Evolutionary conservation across 2,113 vertebrate species (phyloP).

Genomic region (Seriola aureovittata): DNA sequence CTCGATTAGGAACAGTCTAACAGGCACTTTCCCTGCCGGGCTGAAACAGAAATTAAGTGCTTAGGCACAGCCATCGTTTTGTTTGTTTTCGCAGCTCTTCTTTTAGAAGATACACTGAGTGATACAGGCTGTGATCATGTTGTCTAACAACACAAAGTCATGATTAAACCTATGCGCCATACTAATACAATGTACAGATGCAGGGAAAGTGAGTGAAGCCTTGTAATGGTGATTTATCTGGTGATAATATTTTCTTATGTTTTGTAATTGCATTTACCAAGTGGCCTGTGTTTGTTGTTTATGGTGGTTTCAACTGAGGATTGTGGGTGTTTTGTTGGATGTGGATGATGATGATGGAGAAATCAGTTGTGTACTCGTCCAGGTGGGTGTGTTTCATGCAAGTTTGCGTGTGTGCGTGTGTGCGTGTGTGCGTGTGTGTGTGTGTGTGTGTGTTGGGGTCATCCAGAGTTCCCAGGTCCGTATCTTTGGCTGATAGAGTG

Average conservation of each 20-base stretch:
- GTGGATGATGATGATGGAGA: conserved; percentile 28
- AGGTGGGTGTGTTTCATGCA: conserved; percentile 26
- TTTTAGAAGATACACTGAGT: conserved; percentile 45
- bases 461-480: conserved; percentile 54
- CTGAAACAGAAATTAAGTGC: conserved; percentile 70
- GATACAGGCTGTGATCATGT: conserved; percentile 58
- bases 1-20: conserved; percentile 68
- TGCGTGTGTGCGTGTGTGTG: conserved; percentile 16
- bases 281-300: conserved; percentile 16
- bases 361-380: conserved; percentile 40
- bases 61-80: conserved; percentile 56
- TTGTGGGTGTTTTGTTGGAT: conserved; percentile 32
- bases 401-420: conserved; percentile 27
- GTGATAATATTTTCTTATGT: conserved; percentile 9
- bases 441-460: conserved; percentile 51
- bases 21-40: conserved; percentile 60
- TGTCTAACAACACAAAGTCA: conserved; percentile 40
- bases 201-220: neutral
- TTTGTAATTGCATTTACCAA: neutral
- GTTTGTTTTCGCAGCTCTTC: conserved; percentile 72
- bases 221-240: conserved; percentile 4
- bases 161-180: conserved; percentile 11
- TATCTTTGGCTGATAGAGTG: conserved; percentile 38
- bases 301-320: conserved; percentile 9
- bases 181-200: conserved; percentile 18